These are phyloP conservation scores for Drosophila virilis DNA, from an alignment of 1,140 invertebrate species.

Conservation along the genomic window DNA sequence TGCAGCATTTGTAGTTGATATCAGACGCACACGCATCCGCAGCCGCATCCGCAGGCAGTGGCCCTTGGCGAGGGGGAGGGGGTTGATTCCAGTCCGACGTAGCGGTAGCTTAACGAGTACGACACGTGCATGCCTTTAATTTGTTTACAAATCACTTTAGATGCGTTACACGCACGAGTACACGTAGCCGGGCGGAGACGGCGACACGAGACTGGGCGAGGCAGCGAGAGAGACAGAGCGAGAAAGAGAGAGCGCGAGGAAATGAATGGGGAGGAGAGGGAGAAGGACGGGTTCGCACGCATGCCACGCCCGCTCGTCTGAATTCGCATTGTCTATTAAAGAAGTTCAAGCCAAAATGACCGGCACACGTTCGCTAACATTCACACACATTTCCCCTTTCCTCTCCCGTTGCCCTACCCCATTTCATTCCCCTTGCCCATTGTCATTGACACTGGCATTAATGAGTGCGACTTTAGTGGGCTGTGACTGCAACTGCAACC, in stretches of 20 bases:
- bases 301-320: conserved; percentile 16
- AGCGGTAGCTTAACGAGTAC: conserved; percentile 68
- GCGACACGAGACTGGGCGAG: not conserved
- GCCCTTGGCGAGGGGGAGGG: not conserved
- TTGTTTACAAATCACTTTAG: conserved; percentile 84
- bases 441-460: conserved; percentile 57
- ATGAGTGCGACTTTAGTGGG: conserved; percentile 52
- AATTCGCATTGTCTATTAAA: conserved; percentile 55
- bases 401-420: not conserved
- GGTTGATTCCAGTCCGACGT: conserved; percentile 5
- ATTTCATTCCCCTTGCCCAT: conserved; percentile 3
- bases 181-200: conserved; percentile 21
- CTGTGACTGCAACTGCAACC: conserved; percentile 10
- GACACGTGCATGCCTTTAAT: conserved; percentile 83
- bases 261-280: no score
- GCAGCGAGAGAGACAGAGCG: not conserved
- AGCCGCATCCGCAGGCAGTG: conserved; percentile 27
- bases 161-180: conserved; percentile 81
- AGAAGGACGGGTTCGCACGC: conserved; percentile 41
- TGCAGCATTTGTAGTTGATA: conserved; percentile 53
- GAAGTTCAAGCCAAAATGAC: conserved; percentile 53
- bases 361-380: conserved; percentile 42
- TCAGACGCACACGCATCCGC: conserved; percentile 32
- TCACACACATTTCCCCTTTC: conserved; percentile 11
- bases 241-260: not conserved